Evolutionary conservation across 2,113 vertebrate genomes (phyloP), one percentile per base, ranked within the genome.

Genomic region (Mola mola): DNA sequence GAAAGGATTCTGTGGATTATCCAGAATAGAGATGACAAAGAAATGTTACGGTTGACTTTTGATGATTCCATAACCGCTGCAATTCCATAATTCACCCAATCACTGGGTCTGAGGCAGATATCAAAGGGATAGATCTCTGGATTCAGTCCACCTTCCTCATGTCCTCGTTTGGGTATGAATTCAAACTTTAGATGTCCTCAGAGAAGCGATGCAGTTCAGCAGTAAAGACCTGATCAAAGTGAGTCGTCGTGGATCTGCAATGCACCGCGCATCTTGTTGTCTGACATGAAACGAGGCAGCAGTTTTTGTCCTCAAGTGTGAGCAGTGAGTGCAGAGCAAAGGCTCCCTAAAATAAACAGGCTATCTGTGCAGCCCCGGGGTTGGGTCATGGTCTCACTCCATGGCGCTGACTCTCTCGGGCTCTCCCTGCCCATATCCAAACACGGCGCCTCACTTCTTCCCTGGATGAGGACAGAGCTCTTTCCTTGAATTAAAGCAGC

Each of bases 271-370:
- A 59, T 19, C 55, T 56, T 72, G 65, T 63, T 66, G 77, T 81
- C 71, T 51, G 63, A 84, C 71, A 68, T 72, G 66, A 81, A 66
- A 60, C 42, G 34, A 78, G 57, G 68, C 85, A 88, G 85, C 85
- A 90, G 83, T 82, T 88, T 82, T 82, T 72, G 53, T 79, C 75
- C 72, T 84, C 50, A n/a, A 79, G 83, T 60, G 64, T 78, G 81
- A 81, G 51, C 69, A 63, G 53, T 13, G 65, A 70, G 72, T 71
- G 68, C 48, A 5, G 12, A 50, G 53, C 81, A 72, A 72, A 80
- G 78, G 86, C 81, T 86, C 81, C 79, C 79, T 85, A 86, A 89
- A 91, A 86, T 86, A 89, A 89, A 87, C 84, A 86, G 48, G 69
- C 70, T 58, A 71, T 69, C 78, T 72, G 66, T 83, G 65, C 38